Percentiles rank a stretch among this genome's conserved stretches.
Conservation (phyloP, 2,113 vertebrate species). For the Paraplagusia blochii region DNA sequence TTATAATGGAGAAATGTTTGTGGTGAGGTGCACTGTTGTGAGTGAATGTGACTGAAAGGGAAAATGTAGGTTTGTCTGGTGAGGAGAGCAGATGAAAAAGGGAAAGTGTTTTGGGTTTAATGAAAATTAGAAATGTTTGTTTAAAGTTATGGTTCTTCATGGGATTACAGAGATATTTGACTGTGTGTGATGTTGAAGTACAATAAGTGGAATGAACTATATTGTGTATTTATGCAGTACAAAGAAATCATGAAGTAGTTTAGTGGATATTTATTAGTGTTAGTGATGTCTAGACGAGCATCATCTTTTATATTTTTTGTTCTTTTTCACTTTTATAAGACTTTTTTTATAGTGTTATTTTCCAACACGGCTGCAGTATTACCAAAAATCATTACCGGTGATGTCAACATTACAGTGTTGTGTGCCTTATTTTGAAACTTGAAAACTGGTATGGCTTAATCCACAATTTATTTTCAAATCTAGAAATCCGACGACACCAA, state of each 20-base stretch:
- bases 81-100: neutral
- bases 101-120: slow-evolving; percentile 21
- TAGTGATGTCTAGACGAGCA: slow-evolving; percentile 38
- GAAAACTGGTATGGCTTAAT: slow-evolving; percentile 36
- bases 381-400: slow-evolving; percentile 51
- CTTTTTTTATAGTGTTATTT: slow-evolving; percentile 43
- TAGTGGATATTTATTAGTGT: slow-evolving; percentile 9
- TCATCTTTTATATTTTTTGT: slow-evolving; percentile 55
- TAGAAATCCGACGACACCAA: slow-evolving; percentile 36
- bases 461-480: slow-evolving; percentile 7
- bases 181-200: slow-evolving; percentile 10
- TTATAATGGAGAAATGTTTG: slow-evolving; percentile 3
- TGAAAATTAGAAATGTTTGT: neutral
- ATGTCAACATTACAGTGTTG: slow-evolving; percentile 18
- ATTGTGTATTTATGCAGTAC: slow-evolving; percentile 2
- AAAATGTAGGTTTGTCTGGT: neutral
- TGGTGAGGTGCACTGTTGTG: slow-evolving; percentile 17
- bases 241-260: slow-evolving; percentile 18
- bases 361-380: slow-evolving; percentile 45
- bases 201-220: neutral
- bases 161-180: neutral
- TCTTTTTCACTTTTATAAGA: slow-evolving; percentile 78
- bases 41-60: slow-evolving; percentile 43
- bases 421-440: slow-evolving; percentile 49
- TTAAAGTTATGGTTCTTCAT: slow-evolving; percentile 8